Evolutionary conservation across 2,888 invertebrate genomes (phyloP).

Genomic region (Mimumesa dahlbomi): DNA sequence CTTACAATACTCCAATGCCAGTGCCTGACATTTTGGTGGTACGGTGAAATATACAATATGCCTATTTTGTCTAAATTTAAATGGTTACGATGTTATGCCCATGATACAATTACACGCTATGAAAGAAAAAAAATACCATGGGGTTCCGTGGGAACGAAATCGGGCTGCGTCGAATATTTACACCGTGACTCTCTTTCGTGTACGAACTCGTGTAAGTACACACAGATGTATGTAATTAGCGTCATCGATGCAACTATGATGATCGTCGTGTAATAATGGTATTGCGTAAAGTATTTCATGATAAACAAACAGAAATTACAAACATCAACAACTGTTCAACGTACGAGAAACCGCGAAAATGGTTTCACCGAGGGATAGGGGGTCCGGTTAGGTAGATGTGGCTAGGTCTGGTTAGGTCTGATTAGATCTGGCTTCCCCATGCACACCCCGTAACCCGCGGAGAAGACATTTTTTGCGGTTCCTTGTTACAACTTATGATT

Average conservation of each 20-base stretch:
- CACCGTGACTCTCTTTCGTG: constrained; percentile 16
- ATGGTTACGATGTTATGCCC: no score
- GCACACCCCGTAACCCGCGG: no score
- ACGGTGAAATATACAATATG: constrained; percentile 37
- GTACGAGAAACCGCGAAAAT: no score
- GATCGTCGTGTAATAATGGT: constrained; percentile 11
- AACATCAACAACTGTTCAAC: constrained; percentile 35
- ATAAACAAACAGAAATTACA: constrained; percentile 21
- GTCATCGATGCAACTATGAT: constrained; percentile 9
- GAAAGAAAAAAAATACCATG: no score
- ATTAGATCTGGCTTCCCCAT: no score
- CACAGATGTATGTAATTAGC: not conserved
- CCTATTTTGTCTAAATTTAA: not conserved
- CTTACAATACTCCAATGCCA: constrained; percentile 13
- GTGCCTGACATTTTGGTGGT: constrained; percentile 8
- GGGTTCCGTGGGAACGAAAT: constrained; percentile 14
- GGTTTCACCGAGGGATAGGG: no score
- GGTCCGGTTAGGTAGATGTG: no score
- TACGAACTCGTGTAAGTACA: no score
- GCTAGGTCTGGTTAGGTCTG: no score
- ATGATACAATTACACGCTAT: no score
- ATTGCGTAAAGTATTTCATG: constrained; percentile 21
- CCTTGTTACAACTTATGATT: constrained; percentile 19
- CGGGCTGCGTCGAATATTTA: no score
- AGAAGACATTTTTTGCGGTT: no score